phyloP scores from a whole-genome alignment of 2,797 vertebrate genomes.

The Sebastes trivittatus region DNA sequence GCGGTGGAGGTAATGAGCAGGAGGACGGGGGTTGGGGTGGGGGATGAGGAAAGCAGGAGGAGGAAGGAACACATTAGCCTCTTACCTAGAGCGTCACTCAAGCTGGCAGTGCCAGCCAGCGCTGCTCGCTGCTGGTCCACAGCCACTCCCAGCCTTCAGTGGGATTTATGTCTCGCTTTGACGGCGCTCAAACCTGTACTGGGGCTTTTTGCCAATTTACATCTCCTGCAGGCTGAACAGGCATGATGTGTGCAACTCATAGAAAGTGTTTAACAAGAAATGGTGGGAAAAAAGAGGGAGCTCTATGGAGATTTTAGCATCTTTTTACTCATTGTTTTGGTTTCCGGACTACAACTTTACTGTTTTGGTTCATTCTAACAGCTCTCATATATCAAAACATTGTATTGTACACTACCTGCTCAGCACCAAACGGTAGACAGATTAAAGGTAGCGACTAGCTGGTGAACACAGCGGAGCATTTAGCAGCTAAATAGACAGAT shows the following conservation, averaged over 20 bases:
- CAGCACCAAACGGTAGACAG: background rate
- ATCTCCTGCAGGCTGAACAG: slow-evolving; percentile 4
- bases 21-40: background rate
- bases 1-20: slow-evolving; percentile 23
- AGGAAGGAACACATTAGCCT: slow-evolving; percentile 66
- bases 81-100: slow-evolving; percentile 61
- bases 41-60: slow-evolving; percentile 31
- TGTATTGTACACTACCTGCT: background rate
- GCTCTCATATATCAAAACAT: background rate
- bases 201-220: slow-evolving; percentile 37
- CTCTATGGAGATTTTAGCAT: background rate
- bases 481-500: background rate
- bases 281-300: background rate
- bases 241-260: slow-evolving; percentile 10
- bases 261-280: slow-evolving; percentile 2
- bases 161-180: slow-evolving; percentile 53
- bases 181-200: slow-evolving; percentile 16
- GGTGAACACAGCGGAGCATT: background rate
- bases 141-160: slow-evolving; percentile 45
- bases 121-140: slow-evolving; percentile 33
- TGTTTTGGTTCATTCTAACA: background rate
- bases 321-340: background rate
- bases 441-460: background rate
- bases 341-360: too few relatives aligned
- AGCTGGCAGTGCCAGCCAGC: slow-evolving; percentile 37